A percentile compares a stretch with the other conserved stretches of the same genome.
Evolutionary conservation across 2,888 invertebrate species (phyloP).

Genomic region (Rhabditophanes sp.): DNA sequence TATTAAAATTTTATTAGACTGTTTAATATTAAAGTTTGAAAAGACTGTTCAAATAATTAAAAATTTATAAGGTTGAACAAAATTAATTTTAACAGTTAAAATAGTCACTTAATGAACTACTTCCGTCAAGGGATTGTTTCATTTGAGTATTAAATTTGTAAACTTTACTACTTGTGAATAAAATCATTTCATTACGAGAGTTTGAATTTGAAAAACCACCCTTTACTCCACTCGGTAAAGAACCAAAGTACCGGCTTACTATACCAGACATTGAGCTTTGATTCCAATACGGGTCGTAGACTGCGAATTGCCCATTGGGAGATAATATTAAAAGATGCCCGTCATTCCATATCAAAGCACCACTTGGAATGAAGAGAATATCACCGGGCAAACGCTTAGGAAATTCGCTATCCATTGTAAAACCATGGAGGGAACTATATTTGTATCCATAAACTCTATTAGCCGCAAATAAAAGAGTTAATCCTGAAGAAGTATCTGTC

Average conservation of each 20-base stretch:
- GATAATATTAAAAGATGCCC: slow-evolving; percentile 33
- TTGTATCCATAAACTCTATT: slow-evolving; percentile 28
- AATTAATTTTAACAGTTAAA: too few species aligned
- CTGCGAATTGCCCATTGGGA: slow-evolving; percentile 17
- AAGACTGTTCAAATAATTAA: too few species aligned
- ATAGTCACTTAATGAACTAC: too few species aligned
- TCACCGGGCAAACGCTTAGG: slow-evolving; percentile 28
- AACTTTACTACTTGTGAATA: too few species aligned
- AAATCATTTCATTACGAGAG: too few species aligned
- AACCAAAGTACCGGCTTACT: slow-evolving; percentile 28
- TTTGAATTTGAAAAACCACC: slow-evolving; percentile 15
- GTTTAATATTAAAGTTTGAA: too few species aligned
- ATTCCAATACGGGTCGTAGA: slow-evolving; percentile 41
- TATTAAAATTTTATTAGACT: too few species aligned
- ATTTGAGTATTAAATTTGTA: too few species aligned
- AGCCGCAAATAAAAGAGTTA: slow-evolving; percentile 13
- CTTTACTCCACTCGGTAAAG: slow-evolving; percentile 27
- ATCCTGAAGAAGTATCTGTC: slow-evolving; percentile 7
- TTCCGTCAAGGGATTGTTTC: too few species aligned
- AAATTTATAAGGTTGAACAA: too few species aligned
- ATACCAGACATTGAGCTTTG: slow-evolving; percentile 25
- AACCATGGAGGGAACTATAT: slow-evolving; percentile 20
- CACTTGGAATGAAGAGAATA: slow-evolving; percentile 23
- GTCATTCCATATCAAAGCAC: slow-evolving; percentile 34
- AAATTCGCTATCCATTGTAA: slow-evolving; percentile 23